Evolutionary conservation across 2,888 invertebrate genomes (phyloP).

Genomic region (Eustalomyia histrio): DNA sequence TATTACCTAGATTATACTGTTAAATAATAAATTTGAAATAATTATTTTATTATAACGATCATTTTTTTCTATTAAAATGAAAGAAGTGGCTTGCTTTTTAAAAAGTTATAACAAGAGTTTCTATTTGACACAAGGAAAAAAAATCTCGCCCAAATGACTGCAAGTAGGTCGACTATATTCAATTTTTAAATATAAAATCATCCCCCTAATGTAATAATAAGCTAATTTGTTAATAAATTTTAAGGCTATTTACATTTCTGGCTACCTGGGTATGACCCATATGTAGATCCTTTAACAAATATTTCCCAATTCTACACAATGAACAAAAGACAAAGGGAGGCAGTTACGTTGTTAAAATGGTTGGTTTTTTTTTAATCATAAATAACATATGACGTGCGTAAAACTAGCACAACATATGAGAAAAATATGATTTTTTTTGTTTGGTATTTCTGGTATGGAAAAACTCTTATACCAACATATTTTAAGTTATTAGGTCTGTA

Average conservation of each 20-base stretch:
- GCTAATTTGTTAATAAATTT: background rate
- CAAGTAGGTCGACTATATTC: no score
- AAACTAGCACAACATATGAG: background rate
- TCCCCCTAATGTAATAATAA: no score
- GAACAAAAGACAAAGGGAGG: background rate
- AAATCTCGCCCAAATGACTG: no score
- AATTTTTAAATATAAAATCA: no score
- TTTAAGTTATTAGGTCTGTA: no score
- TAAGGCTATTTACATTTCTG: background rate
- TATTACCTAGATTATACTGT: background rate
- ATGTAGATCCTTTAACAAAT: background rate
- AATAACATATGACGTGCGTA: background rate
- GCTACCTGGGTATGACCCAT: background rate
- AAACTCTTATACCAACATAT: no score
- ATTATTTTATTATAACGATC: no score
- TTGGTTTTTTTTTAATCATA: background rate
- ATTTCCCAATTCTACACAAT: background rate
- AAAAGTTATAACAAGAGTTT: no score
- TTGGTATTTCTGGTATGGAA: no score
- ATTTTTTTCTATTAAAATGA: no score
- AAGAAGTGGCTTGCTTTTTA: conserved; percentile 11
- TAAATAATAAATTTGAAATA: conserved; percentile 5
- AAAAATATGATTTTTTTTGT: no score
- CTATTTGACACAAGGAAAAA: no score
- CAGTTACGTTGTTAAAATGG: background rate